These are phyloP conservation scores for Scelioninae gen. 2 DNA, from an alignment of 2,888 invertebrate genomes.

Conservation along the genomic window DNA sequence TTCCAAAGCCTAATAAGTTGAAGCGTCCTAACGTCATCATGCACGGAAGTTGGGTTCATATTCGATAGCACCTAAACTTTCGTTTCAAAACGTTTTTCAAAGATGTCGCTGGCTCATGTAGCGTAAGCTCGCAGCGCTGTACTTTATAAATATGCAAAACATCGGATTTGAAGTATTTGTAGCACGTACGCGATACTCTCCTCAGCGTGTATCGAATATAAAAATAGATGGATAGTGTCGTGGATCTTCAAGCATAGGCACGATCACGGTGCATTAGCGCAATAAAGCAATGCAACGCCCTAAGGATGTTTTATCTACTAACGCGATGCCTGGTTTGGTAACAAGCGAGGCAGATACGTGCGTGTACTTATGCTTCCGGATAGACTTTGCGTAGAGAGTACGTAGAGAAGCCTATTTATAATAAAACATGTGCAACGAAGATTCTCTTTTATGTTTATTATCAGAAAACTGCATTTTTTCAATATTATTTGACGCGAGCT, in stretches of 20 bases:
- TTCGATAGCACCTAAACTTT: too few relatives aligned
- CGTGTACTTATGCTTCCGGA: slow-evolving; percentile 73
- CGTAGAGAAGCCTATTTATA: slow-evolving; percentile 61
- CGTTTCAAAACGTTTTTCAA: too few relatives aligned
- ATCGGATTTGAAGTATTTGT: slow-evolving; percentile 61
- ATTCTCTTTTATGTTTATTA: slow-evolving; percentile 59
- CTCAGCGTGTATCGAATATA: slow-evolving; percentile 59
- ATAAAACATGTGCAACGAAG: slow-evolving; percentile 54
- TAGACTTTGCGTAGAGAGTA: slow-evolving; percentile 61
- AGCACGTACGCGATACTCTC: slow-evolving; percentile 59
- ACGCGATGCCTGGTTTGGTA: slow-evolving; percentile 74
- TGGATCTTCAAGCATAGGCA: slow-evolving; percentile 61
- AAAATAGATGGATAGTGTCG: slow-evolving; percentile 60
- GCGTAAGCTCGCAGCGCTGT: slow-evolving; percentile 9
- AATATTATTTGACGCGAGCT: slow-evolving; percentile 52
- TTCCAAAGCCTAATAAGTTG: too few relatives aligned
- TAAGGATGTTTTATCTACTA: slow-evolving; percentile 71
- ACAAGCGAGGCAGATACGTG: slow-evolving; percentile 74
- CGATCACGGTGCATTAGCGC: slow-evolving; percentile 66
- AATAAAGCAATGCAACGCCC: slow-evolving; percentile 63
- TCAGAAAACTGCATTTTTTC: slow-evolving; percentile 55
- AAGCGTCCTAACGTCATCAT: too few relatives aligned
- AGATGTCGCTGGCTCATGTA: background rate
- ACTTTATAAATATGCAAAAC: slow-evolving; percentile 59
- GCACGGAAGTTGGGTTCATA: too few relatives aligned